Percentiles rank a stretch among this genome's conserved stretches.
Evolutionary conservation across 2,888 invertebrate species (phyloP).

Genomic region (Drosophila gaucha): DNA sequence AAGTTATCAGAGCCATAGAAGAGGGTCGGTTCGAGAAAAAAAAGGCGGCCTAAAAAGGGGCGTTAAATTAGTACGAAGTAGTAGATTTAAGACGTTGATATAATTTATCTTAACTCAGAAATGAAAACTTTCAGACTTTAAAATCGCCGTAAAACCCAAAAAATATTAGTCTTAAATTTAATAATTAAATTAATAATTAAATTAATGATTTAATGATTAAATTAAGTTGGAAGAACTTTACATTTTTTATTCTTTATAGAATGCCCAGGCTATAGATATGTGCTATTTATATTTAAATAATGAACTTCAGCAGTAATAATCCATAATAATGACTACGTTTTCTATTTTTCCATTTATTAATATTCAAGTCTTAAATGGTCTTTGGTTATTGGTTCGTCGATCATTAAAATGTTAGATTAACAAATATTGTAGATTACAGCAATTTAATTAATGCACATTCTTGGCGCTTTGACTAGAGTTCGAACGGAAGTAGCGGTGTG

Average conservation of each 20-base stretch:
- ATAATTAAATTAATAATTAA: too few relatives aligned
- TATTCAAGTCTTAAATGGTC: conserved; percentile 32
- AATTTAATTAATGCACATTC: conserved; percentile 35
- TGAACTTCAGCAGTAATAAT: too few relatives aligned
- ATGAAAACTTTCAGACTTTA: too few relatives aligned
- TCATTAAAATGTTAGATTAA: conserved; percentile 29
- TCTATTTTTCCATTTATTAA: conserved; percentile 18
- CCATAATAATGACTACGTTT: not conserved
- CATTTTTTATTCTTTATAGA: too few relatives aligned
- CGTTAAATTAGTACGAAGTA: too few relatives aligned
- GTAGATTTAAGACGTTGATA: too few relatives aligned
- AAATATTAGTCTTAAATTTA: too few relatives aligned
- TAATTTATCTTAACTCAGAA: too few relatives aligned
- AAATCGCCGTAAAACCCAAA: too few relatives aligned
- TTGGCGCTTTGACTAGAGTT: conserved; percentile 65
- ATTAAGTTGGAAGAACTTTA: not conserved
- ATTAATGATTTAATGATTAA: not conserved
- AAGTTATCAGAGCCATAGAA: not conserved
- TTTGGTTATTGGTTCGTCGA: conserved; percentile 44
- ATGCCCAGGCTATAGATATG: too few relatives aligned
- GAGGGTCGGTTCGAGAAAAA: not conserved
- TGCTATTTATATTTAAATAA: too few relatives aligned
- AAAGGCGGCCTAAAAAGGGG: not conserved
- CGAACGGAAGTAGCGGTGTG: conserved; percentile 34
- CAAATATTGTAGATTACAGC: conserved; percentile 36